Conservation (phyloP, 1,140 invertebrate genomes). For the Oedothorax gibbosus region DNA sequence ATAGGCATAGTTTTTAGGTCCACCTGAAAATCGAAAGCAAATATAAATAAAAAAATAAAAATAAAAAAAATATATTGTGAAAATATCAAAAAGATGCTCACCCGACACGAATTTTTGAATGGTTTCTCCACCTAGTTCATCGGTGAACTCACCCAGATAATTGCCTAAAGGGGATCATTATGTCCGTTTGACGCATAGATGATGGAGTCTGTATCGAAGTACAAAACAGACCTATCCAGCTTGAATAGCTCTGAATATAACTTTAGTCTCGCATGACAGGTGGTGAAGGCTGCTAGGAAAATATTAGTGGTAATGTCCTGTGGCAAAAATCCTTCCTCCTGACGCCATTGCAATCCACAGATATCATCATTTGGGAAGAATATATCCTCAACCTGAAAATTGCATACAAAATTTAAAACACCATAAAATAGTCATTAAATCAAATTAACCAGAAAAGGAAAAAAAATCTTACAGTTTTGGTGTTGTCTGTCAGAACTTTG, state of each 20-base stretch:
- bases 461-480: not conserved
- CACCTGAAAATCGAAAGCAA: not conserved
- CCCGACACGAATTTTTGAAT: conserved; percentile 3
- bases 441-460: not conserved
- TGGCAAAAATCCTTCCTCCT: not conserved
- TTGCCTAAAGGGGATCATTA: conserved; percentile 20
- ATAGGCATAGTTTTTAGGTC: too few relatives aligned
- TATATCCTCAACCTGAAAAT: conserved; percentile 32
- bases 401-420: not conserved
- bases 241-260: conserved; percentile 16
- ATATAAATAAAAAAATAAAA: not conserved
- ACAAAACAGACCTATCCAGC: not conserved
- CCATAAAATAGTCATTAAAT: not conserved
- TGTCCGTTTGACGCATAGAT: conserved; percentile 4
- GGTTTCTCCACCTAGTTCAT: conserved; percentile 25
- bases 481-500: not conserved
- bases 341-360: not conserved
- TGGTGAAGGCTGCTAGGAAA: conserved; percentile 32
- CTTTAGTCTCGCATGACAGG: conserved; percentile 12
- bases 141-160: conserved; percentile 28
- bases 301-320: conserved; percentile 2
- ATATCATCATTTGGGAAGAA: conserved; percentile 8
- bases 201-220: conserved; percentile 25
- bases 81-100: not conserved
- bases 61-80: not conserved